These are phyloP conservation scores for Cyprinodon tularosa DNA, from an alignment of 2,113 vertebrate species.

Conservation along the genomic window DNA sequence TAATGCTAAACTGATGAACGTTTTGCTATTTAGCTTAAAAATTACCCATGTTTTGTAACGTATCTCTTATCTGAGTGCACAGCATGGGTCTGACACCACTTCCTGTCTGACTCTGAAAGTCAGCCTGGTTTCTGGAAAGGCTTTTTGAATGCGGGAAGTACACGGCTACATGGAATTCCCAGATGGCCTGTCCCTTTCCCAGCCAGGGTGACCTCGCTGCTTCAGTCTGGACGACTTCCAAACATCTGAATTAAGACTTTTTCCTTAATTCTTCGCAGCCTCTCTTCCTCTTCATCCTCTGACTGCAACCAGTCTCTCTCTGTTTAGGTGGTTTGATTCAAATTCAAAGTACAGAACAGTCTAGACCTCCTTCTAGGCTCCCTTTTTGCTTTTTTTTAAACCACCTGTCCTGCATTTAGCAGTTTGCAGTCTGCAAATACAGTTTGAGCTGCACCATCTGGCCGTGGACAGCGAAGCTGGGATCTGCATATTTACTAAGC, in stretches of 20 bases:
- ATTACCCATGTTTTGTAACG: neutral
- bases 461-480: slow-evolving; percentile 25
- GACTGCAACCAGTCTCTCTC: neutral
- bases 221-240: slow-evolving; percentile 44
- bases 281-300: neutral
- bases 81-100: slow-evolving; percentile 1
- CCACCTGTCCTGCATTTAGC: slow-evolving; percentile 1
- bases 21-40: neutral
- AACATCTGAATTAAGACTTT: slow-evolving; percentile 20
- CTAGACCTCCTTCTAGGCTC: slow-evolving; percentile 8
- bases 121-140: slow-evolving; percentile 48
- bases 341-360: neutral
- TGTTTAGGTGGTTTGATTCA: neutral
- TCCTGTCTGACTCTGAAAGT: slow-evolving; percentile 28
- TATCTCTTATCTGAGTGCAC: neutral
- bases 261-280: neutral
- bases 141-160: slow-evolving; percentile 32
- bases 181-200: slow-evolving; percentile 40
- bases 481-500: slow-evolving; percentile 59
- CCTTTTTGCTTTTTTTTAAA: neutral
- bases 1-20: neutral
- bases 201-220: slow-evolving; percentile 3
- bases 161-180: slow-evolving; percentile 50
- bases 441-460: slow-evolving; percentile 57
- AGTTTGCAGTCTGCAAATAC: slow-evolving; percentile 22